A percentile compares a stretch with the other conserved stretches of the same genome.
phyloP scores from a whole-genome alignment of 2,888 invertebrate genomes.

The Drosophila nr. perissopoda region DNA sequence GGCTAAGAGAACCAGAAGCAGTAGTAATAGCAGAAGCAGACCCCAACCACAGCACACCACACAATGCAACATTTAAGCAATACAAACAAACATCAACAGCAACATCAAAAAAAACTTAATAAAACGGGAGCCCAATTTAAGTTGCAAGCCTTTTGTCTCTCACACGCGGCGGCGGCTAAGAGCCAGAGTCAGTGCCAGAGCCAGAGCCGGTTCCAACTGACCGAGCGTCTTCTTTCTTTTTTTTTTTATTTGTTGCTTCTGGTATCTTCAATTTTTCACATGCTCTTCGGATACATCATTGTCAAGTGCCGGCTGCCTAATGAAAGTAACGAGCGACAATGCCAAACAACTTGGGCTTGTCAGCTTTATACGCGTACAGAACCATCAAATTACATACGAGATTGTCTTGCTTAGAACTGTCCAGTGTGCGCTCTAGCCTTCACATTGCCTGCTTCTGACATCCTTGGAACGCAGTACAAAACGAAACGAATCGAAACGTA shows the following conservation, averaged over 20 bases:
- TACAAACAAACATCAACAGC: constrained; percentile 53
- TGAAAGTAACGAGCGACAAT: constrained; percentile 75
- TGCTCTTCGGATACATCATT: constrained; percentile 80
- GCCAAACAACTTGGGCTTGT: constrained; percentile 59
- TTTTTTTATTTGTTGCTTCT: constrained; percentile 29
- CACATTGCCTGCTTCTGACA: constrained; percentile 27
- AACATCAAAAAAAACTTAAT: constrained; percentile 19
- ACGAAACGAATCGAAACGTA: background rate
- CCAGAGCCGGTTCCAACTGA: constrained; percentile 44
- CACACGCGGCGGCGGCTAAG: constrained; percentile 21
- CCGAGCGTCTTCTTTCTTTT: constrained; percentile 47
- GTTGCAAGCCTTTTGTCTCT: constrained; percentile 66
- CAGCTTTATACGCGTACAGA: constrained; percentile 44
- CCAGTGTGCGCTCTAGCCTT: constrained; percentile 12
- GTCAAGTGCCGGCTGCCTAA: constrained; percentile 74
- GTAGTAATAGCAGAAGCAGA: constrained; percentile 4
- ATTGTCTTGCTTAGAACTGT: constrained; percentile 30
- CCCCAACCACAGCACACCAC: constrained; percentile 32
- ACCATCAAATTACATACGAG: constrained; percentile 50
- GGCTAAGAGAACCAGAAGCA: constrained; percentile 29
- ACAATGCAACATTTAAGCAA: constrained; percentile 81
- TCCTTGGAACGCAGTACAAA: constrained; percentile 23
- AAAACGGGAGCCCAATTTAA: constrained; percentile 72
- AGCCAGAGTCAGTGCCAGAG: background rate
- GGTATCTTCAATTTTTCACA: constrained; percentile 76